Percentiles rank a stretch among this genome's conserved stretches.
Conservation (phyloP, 2,113 vertebrate genomes). For the Sula dactylatra region DNA sequence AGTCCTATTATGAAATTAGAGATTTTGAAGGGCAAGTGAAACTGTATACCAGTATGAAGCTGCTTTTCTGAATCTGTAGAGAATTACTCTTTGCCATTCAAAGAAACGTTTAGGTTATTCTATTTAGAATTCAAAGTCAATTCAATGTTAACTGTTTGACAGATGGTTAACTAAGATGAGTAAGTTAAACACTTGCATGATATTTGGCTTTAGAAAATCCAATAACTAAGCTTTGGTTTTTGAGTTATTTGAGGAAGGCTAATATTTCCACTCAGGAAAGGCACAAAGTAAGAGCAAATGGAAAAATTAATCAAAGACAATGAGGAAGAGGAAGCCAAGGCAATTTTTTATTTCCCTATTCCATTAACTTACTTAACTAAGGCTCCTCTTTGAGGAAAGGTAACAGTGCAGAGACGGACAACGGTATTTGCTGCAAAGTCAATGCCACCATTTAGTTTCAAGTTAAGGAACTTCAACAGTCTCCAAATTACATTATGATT, state of each 20-base stretch:
- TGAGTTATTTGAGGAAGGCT: background rate
- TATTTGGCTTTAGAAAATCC: background rate
- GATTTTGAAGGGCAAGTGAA: background rate
- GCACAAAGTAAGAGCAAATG: background rate
- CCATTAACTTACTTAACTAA: background rate
- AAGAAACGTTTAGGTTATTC: background rate
- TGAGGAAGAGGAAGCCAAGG: background rate
- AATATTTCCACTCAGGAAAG: background rate
- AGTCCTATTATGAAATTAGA: background rate
- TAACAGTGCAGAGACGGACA: background rate
- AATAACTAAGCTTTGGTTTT: background rate
- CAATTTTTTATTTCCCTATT: background rate
- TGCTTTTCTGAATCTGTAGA: background rate
- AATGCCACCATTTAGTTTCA: background rate
- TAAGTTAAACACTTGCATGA: background rate
- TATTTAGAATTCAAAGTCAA: background rate
- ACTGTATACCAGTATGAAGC: background rate
- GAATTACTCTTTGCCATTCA: background rate
- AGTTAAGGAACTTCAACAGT: background rate
- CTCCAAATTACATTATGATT: background rate
- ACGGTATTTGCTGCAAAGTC: background rate
- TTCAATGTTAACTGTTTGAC: background rate
- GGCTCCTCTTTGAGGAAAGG: background rate
- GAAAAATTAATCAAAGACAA: background rate
- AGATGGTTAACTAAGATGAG: background rate